These are phyloP conservation scores for Thereva unica DNA, from an alignment of 2,888 invertebrate genomes.

Conservation along the genomic window DNA sequence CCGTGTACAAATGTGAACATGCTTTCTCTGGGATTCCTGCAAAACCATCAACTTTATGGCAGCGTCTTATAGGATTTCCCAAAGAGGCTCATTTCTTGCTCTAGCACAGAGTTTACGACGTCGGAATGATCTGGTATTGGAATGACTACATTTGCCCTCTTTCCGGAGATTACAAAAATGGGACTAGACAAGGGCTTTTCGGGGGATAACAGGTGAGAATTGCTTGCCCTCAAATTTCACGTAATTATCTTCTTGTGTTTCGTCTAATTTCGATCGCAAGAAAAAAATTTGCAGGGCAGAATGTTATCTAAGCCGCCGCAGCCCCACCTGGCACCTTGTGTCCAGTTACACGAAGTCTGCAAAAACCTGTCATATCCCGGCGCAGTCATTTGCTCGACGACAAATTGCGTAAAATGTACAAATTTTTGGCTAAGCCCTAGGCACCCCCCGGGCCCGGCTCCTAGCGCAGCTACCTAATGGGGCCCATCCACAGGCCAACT, in stretches of 20 bases:
- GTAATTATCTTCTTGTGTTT: too few relatives aligned
- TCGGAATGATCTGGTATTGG: neutral
- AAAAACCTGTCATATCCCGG: neutral
- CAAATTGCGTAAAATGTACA: slow-evolving; percentile 19
- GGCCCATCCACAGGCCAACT: too few relatives aligned
- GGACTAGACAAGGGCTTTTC: too few relatives aligned
- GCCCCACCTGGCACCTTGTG: slow-evolving; percentile 13
- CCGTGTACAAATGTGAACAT: slow-evolving; percentile 1
- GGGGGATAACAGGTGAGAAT: too few relatives aligned
- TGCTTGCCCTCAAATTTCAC: too few relatives aligned
- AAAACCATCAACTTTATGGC: slow-evolving; percentile 15
- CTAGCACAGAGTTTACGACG: neutral
- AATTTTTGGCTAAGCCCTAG: slow-evolving; percentile 11
- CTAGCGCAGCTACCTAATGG: slow-evolving; percentile 3
- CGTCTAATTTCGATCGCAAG: neutral
- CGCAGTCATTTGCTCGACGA: slow-evolving; percentile 17
- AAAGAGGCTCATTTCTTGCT: neutral
- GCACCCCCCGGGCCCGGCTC: neutral
- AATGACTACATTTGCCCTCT: neutral
- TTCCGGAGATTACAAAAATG: too few relatives aligned
- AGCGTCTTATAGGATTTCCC: slow-evolving; percentile 12
- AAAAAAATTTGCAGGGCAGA: neutral
- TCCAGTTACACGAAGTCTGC: slow-evolving; percentile 8
- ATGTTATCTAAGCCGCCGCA: neutral
- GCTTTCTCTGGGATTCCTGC: slow-evolving; percentile 9